These are phyloP conservation scores for Podargus strigoides DNA, from an alignment of 2,797 vertebrate species.

Conservation along the genomic window DNA sequence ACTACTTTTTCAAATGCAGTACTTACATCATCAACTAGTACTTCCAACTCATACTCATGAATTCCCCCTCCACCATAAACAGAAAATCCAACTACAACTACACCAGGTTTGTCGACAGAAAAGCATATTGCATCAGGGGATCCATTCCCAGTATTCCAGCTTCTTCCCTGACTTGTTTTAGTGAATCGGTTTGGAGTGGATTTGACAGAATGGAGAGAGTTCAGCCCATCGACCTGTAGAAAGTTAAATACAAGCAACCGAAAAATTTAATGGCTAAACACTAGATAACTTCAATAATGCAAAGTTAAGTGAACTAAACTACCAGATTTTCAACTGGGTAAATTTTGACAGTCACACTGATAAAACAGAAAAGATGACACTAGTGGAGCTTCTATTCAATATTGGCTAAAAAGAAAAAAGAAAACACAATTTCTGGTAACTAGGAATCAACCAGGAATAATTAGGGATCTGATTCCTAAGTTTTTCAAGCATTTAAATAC, in stretches of 20 bases:
- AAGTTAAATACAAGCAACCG: neutral
- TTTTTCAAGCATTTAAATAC: neutral
- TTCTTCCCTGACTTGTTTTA: constrained; percentile 98
- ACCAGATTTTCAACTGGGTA: neutral
- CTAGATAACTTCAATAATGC: neutral
- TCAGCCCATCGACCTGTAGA: constrained; percentile 89
- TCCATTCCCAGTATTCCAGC: constrained; percentile 99
- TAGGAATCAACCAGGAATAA: neutral
- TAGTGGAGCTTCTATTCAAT: neutral
- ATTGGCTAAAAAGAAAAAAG: neutral
- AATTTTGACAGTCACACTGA: neutral
- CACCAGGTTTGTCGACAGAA: constrained; percentile 92
- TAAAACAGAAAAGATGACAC: neutral
- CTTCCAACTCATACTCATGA: constrained; percentile 97
- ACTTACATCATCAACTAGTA: constrained; percentile 97
- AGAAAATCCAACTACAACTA: constrained; percentile 95
- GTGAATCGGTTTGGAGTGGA: constrained; percentile 95
- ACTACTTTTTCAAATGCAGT: neutral
- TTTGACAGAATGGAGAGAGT: constrained; percentile 96
- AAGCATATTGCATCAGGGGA: constrained; percentile 98
- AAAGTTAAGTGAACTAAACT: neutral
- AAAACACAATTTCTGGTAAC: neutral
- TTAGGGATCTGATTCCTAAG: neutral
- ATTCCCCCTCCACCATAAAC: constrained; percentile 98
- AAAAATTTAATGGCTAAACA: neutral